Evolutionary conservation across 1,140 invertebrate species (phyloP).

Genomic region (Gryon sp.): DNA sequence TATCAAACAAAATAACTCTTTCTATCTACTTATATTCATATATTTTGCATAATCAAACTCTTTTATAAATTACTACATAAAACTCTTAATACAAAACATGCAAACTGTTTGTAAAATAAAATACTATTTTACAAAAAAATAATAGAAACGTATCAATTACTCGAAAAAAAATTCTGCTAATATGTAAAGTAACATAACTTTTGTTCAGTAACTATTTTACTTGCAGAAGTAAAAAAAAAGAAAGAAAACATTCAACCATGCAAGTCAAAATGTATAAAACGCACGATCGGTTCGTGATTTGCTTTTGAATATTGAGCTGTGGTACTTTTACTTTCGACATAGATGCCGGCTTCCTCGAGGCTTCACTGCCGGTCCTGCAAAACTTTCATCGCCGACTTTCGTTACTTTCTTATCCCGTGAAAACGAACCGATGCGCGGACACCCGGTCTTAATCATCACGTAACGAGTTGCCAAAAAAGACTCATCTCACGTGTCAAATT

Average conservation of each 20-base stretch:
- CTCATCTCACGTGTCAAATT: constrained; percentile 21
- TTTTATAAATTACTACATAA: too few species aligned
- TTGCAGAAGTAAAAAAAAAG: background rate
- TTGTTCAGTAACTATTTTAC: too few species aligned
- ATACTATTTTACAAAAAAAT: too few species aligned
- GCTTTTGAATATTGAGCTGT: constrained; percentile 43
- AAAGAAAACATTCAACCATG: background rate
- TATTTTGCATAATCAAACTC: too few species aligned
- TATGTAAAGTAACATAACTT: too few species aligned
- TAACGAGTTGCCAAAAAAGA: constrained; percentile 54
- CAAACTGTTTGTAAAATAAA: too few species aligned
- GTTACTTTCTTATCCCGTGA: constrained; percentile 72
- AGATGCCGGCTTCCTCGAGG: constrained; percentile 47
- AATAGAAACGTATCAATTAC: too few species aligned
- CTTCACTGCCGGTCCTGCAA: constrained; percentile 55
- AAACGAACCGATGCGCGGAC: constrained; percentile 26
- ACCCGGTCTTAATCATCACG: constrained; percentile 52
- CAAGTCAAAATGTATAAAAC: constrained; percentile 20
- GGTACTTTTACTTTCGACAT: constrained; percentile 75
- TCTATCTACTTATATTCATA: too few species aligned
- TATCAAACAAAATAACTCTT: too few species aligned
- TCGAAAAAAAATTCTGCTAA: too few species aligned
- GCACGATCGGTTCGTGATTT: constrained; percentile 33
- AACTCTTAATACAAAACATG: too few species aligned
- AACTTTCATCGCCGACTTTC: constrained; percentile 76